Percentiles rank a stretch among this genome's conserved stretches.
phyloP scores from a whole-genome alignment of 1,140 invertebrate species.

The Zaprionus kolodkinae region DNA sequence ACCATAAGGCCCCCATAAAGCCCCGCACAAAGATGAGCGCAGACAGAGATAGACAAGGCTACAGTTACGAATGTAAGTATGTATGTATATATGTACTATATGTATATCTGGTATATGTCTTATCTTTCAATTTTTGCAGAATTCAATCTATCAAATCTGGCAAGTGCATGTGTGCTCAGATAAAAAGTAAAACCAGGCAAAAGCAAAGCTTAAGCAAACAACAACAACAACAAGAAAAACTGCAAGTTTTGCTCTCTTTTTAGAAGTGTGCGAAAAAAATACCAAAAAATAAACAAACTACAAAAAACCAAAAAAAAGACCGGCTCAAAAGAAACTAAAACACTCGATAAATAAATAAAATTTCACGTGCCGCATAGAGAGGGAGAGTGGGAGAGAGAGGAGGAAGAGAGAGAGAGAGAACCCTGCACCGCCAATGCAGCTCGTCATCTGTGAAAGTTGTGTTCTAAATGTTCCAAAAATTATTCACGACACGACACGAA shows the following conservation, averaged over 20 bases:
- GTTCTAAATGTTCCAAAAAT: conserved; percentile 70
- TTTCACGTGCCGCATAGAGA: conserved; percentile 50
- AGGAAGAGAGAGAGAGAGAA: not conserved
- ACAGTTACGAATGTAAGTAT: conserved; percentile 8
- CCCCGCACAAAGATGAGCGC: not conserved
- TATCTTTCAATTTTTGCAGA: conserved; percentile 49
- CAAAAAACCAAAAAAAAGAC: conserved; percentile 24
- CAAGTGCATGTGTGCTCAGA: conserved; percentile 27
- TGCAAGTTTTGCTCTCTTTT: conserved; percentile 19
- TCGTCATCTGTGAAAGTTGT: conserved; percentile 56
- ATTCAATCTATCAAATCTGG: conserved; percentile 66
- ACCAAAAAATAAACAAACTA: conserved; percentile 22
- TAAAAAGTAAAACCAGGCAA: conserved; percentile 46
- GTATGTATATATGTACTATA: not conserved
- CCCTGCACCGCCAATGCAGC: conserved; percentile 20
- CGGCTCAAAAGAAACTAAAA: conserved; percentile 24
- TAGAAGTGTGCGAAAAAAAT: conserved; percentile 9
- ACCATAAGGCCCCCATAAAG: conserved; percentile 20
- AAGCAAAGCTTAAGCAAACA: conserved; percentile 41
- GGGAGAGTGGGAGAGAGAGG: no score
- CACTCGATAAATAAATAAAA: conserved; percentile 75
- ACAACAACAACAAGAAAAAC: conserved; percentile 3
- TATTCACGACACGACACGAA: conserved; percentile 10
- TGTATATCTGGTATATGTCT: no score
- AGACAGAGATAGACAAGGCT: conserved; percentile 3